Evolutionary conservation across 2,888 invertebrate genomes (phyloP).

Genomic region (Sialis lutaria): DNA sequence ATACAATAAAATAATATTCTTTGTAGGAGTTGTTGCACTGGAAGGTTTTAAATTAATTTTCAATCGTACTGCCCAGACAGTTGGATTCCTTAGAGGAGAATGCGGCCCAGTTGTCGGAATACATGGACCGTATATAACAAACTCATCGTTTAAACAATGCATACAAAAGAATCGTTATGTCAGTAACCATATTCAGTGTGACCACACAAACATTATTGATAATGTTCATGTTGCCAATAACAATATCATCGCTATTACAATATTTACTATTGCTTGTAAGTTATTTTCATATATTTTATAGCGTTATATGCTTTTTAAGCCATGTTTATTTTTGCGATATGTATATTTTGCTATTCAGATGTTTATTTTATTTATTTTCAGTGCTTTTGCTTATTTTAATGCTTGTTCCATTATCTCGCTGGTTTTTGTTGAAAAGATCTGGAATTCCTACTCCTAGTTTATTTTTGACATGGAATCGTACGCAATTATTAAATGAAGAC

Average conservation of each 20-base stretch:
- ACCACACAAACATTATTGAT: no score
- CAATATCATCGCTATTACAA: no score
- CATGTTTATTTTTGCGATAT: no score
- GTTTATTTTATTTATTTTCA: not conserved
- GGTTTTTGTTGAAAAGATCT: not conserved
- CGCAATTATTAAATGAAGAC: not conserved
- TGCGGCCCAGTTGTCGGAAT: slow-evolving; percentile 27
- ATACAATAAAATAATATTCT: not conserved
- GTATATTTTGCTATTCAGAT: not conserved
- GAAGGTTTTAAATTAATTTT: slow-evolving; percentile 31
- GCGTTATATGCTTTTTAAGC: no score
- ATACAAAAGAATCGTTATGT: no score
- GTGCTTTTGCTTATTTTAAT: not conserved
- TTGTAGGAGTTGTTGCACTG: slow-evolving; percentile 29
- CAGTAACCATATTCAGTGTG: no score
- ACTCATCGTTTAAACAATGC: not conserved
- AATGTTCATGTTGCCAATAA: no score
- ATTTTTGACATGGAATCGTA: not conserved
- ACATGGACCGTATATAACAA: slow-evolving; percentile 25
- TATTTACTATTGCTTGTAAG: no score
- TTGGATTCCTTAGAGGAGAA: slow-evolving; percentile 26
- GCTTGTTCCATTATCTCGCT: not conserved
- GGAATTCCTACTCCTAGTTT: not conserved
- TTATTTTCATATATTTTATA: no score
- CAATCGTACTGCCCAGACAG: slow-evolving; percentile 30